These are phyloP conservation scores for Calliopum simillimum DNA, from an alignment of 2,888 invertebrate genomes.

Conservation along the genomic window DNA sequence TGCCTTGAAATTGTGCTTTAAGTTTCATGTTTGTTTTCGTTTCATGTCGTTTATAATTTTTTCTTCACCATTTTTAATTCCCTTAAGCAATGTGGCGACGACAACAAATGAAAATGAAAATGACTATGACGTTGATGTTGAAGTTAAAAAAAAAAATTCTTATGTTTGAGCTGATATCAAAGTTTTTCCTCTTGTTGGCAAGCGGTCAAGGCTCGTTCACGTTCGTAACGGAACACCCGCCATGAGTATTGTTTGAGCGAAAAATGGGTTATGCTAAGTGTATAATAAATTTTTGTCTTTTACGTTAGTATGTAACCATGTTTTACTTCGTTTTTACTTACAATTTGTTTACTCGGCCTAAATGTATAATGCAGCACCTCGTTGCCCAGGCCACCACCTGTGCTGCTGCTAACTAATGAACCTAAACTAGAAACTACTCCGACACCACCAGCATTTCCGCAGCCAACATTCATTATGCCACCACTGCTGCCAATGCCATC, in stretches of 20 bases:
- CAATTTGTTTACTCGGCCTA: slow-evolving; percentile 68
- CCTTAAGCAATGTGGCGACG: slow-evolving; percentile 40
- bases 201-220: slow-evolving; percentile 1
- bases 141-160: not conserved
- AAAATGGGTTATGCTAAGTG: not conserved
- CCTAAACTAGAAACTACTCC: slow-evolving; percentile 54
- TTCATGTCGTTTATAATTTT: not conserved
- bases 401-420: slow-evolving; percentile 57
- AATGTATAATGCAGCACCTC: slow-evolving; percentile 68
- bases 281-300: slow-evolving; percentile 24
- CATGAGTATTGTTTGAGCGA: not conserved
- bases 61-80: slow-evolving; percentile 40
- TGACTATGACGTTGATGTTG: slow-evolving; percentile 7
- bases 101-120: slow-evolving; percentile 5
- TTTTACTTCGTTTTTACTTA: slow-evolving; percentile 56
- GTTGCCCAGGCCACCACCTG: slow-evolving; percentile 58
- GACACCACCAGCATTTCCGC: slow-evolving; percentile 18
- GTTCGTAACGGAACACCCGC: not conserved
- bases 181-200: slow-evolving; percentile 17
- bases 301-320: slow-evolving; percentile 19
- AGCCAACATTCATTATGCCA: slow-evolving; percentile 38
- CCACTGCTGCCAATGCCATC: slow-evolving; percentile 38
- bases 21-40: slow-evolving; percentile 25
- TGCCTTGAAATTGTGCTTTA: slow-evolving; percentile 4
- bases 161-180: slow-evolving; percentile 17